Conservation (phyloP, 2,888 invertebrate genomes). For the Polyploca ridens region DNA sequence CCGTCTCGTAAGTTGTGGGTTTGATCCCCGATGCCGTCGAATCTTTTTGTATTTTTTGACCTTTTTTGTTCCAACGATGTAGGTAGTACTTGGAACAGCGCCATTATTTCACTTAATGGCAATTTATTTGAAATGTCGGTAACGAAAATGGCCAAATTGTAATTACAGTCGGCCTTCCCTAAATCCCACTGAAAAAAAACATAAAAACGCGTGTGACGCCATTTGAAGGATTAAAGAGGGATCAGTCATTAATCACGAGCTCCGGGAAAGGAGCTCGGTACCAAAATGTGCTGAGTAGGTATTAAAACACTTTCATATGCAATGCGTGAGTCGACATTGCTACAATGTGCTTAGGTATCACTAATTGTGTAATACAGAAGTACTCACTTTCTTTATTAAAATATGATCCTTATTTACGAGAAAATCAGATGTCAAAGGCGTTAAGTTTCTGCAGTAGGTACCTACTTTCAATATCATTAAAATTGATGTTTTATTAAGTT, state of each 20-base stretch:
- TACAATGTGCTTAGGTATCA: too few relatives aligned
- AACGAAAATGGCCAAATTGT: background rate
- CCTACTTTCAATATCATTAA: too few relatives aligned
- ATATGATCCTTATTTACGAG: background rate
- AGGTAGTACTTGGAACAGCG: too few relatives aligned
- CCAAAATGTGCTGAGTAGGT: conserved; percentile 24
- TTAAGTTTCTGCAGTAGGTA: too few relatives aligned
- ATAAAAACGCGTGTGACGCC: conserved; percentile 31
- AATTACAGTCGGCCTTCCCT: background rate
- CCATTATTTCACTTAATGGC: background rate
- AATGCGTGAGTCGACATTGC: background rate
- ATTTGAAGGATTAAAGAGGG: conserved; percentile 29
- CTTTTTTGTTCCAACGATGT: too few relatives aligned
- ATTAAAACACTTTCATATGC: conserved; percentile 14
- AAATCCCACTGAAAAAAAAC: conserved; percentile 13
- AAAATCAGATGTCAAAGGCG: background rate
- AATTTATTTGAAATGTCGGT: too few relatives aligned
- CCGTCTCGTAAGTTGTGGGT: too few relatives aligned
- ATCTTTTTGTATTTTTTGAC: too few relatives aligned
- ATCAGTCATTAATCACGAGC: conserved; percentile 38
- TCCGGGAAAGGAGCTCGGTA: conserved; percentile 29
- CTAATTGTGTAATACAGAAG: too few relatives aligned
- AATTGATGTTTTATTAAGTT: too few relatives aligned
- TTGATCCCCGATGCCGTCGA: too few relatives aligned
- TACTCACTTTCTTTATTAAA: too few relatives aligned